A percentile compares a stretch with the other conserved stretches of the same genome.
Evolutionary conservation across 2,888 invertebrate species (phyloP).

Genomic region (Apodemia duryi): DNA sequence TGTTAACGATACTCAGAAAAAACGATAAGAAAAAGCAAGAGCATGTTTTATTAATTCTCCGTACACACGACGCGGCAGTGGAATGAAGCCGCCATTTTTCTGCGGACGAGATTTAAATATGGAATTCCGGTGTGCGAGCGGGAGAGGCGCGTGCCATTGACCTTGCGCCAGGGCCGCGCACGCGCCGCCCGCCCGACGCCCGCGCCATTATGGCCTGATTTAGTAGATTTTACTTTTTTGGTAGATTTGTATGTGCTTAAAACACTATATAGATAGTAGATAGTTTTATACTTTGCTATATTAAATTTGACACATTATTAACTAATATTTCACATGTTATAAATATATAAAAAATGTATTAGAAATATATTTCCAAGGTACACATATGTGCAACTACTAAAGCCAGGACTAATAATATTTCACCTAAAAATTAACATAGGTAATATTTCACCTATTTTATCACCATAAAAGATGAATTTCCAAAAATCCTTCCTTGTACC

Average conservation of each 20-base stretch:
- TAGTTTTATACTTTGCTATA: background rate
- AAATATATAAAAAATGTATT: too few relatives aligned
- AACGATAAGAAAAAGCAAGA: slow-evolving; percentile 62
- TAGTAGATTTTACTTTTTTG: slow-evolving; percentile 4
- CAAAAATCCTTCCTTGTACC: too few relatives aligned
- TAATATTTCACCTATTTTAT: too few relatives aligned
- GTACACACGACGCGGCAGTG: slow-evolving; percentile 63
- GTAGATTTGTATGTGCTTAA: background rate
- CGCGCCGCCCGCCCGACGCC: slow-evolving; percentile 55
- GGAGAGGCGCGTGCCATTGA: slow-evolving; percentile 77
- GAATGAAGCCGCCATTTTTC: slow-evolving; percentile 78
- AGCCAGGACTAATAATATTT: too few relatives aligned
- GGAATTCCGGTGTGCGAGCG: slow-evolving; percentile 79
- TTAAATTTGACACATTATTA: too few relatives aligned
- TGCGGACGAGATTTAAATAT: slow-evolving; percentile 80
- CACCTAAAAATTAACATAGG: too few relatives aligned
- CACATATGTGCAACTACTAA: too few relatives aligned
- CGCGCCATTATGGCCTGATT: slow-evolving; percentile 28
- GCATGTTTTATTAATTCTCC: slow-evolving; percentile 77
- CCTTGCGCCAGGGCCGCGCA: slow-evolving; percentile 73
- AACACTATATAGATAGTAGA: background rate
- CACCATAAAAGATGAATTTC: too few relatives aligned
- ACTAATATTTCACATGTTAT: too few relatives aligned
- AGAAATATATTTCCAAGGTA: too few relatives aligned
- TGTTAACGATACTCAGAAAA: slow-evolving; percentile 65